Evolutionary conservation across 2,888 invertebrate species (phyloP).

Genomic region (Cremastobaeus sp.): DNA sequence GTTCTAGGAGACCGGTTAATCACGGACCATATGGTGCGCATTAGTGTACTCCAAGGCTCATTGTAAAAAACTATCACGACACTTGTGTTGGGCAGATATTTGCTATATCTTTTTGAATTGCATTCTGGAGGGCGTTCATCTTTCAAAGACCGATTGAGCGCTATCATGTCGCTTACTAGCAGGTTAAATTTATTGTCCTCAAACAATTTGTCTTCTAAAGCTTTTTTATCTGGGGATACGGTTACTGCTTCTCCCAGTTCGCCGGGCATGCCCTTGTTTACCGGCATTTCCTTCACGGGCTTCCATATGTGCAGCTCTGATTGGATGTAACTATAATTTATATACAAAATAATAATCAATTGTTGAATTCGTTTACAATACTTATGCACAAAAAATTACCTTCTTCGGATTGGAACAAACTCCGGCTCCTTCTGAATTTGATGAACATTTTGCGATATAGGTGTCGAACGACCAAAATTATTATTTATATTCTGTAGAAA

Average conservation of each 20-base stretch:
- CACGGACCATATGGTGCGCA: slow-evolving; percentile 97
- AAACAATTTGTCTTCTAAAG: slow-evolving; percentile 95
- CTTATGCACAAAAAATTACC: no score
- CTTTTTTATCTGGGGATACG: slow-evolving; percentile 91
- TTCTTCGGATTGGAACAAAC: no score
- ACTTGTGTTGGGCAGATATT: slow-evolving; percentile 92
- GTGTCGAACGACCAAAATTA: no score
- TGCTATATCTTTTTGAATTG: slow-evolving; percentile 87
- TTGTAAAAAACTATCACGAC: slow-evolving; percentile 99
- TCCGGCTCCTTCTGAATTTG: no score
- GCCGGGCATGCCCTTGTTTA: slow-evolving; percentile 87
- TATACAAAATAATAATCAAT: no score
- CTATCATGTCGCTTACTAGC: slow-evolving; percentile 98
- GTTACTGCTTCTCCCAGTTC: slow-evolving; percentile 94
- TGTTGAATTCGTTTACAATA: no score
- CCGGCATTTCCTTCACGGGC: slow-evolving; percentile 84
- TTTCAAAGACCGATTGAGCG: slow-evolving; percentile 94
- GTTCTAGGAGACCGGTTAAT: slow-evolving; percentile 95
- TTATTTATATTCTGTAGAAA: no score
- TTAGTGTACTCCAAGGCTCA: slow-evolving; percentile 97
- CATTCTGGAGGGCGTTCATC: slow-evolving; percentile 96
- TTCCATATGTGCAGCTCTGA: slow-evolving; percentile 84
- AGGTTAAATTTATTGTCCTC: slow-evolving; percentile 99
- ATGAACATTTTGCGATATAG: no score
- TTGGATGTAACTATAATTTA: no score